Evolutionary conservation across 1,140 invertebrate genomes (phyloP).

Genomic region (Agrypnia vestita): DNA sequence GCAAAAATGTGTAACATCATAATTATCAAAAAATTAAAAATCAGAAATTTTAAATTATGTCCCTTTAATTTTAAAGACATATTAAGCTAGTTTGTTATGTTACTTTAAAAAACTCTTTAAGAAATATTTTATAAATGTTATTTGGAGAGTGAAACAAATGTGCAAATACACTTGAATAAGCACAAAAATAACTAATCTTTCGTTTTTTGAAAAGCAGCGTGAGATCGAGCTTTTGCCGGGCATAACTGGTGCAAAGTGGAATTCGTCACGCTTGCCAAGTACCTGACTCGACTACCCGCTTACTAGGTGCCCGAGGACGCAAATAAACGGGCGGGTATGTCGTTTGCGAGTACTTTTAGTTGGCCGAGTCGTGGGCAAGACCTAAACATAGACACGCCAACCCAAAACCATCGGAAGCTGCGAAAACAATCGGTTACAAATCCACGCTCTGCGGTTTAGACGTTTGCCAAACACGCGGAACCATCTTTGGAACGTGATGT

Average conservation of each 20-base stretch:
- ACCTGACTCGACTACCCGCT: neutral
- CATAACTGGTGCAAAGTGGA: too few relatives aligned
- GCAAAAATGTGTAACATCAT: too few relatives aligned
- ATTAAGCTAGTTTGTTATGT: too few relatives aligned
- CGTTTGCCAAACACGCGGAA: constrained; percentile 10
- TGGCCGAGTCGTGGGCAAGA: constrained; percentile 39
- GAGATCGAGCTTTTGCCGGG: too few relatives aligned
- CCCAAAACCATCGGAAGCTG: constrained; percentile 31
- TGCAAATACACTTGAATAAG: neutral
- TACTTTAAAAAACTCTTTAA: too few relatives aligned
- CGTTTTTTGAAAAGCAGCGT: too few relatives aligned
- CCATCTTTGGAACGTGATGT: constrained; percentile 5
- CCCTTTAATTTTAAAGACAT: too few relatives aligned
- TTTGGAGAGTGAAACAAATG: neutral
- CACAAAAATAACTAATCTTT: too few relatives aligned
- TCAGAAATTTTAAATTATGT: too few relatives aligned
- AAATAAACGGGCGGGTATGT: constrained; percentile 32
- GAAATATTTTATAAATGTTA: too few relatives aligned
- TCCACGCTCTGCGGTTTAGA: constrained; percentile 12
- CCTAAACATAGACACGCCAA: constrained; percentile 40
- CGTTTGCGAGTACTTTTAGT: constrained; percentile 20
- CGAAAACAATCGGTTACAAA: constrained; percentile 26
- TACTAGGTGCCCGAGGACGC: constrained; percentile 4
- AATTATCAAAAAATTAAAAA: too few relatives aligned
- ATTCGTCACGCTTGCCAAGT: too few relatives aligned